These are phyloP conservation scores for Myodes glareolus DNA, from an alignment of 2,113 vertebrate species.

Conservation along the genomic window DNA sequence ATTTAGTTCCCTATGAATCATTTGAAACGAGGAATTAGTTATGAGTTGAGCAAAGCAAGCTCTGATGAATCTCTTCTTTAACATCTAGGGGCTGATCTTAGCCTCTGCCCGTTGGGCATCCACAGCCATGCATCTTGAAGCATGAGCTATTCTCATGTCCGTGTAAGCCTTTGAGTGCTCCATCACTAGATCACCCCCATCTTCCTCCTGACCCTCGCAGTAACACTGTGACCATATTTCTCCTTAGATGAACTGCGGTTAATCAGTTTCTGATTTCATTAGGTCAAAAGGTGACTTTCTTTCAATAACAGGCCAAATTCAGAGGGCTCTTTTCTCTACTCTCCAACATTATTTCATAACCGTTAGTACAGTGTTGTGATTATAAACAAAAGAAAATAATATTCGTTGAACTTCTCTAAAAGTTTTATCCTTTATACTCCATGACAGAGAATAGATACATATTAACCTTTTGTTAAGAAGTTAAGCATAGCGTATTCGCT, in stretches of 20 bases:
- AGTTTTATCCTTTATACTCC: constrained; percentile 25
- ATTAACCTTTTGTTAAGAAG: constrained; percentile 33
- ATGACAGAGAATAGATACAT: not conserved
- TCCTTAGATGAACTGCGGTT: constrained; percentile 75
- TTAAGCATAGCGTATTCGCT: constrained; percentile 11
- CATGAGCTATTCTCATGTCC: constrained; percentile 54
- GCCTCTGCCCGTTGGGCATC: constrained; percentile 65
- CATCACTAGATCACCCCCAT: constrained; percentile 73
- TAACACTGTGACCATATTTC: constrained; percentile 58
- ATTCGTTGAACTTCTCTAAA: constrained; percentile 41
- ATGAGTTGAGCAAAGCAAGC: constrained; percentile 69
- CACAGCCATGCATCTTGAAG: constrained; percentile 67
- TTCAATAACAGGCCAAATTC: constrained; percentile 70
- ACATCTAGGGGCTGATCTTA: constrained; percentile 64
- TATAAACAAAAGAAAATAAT: constrained; percentile 60
- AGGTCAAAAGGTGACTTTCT: constrained; percentile 74
- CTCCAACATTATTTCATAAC: constrained; percentile 61
- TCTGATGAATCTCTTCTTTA: constrained; percentile 79
- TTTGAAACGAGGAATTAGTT: constrained; percentile 64
- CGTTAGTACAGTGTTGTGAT: constrained; percentile 51
- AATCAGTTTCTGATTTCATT: constrained; percentile 83
- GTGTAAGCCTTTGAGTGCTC: constrained; percentile 66
- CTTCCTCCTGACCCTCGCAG: constrained; percentile 61
- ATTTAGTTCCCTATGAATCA: constrained; percentile 70
- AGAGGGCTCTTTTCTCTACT: constrained; percentile 49